A percentile compares a stretch with the other conserved stretches of the same genome.
Conservation (phyloP, 2,113 vertebrate species). For the Silurus glanis region DNA sequence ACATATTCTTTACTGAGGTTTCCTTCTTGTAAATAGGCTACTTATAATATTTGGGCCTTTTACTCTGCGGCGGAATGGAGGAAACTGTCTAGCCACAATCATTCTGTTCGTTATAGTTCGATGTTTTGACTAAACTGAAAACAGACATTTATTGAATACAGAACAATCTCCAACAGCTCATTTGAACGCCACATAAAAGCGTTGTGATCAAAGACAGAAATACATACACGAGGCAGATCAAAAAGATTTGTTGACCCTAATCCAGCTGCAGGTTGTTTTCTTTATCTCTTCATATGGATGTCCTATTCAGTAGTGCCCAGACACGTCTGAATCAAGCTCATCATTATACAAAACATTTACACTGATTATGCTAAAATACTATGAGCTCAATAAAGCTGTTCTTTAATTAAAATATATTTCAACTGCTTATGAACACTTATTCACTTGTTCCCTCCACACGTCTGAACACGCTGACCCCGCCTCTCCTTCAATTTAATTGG, state of each 20-base stretch:
- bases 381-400: background rate
- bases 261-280: constrained; percentile 33
- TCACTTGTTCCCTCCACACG: background rate
- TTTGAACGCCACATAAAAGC: background rate
- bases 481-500: too few relatives aligned
- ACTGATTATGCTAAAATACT: background rate
- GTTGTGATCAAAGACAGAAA: background rate
- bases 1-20: background rate
- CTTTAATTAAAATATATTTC: background rate
- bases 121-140: constrained; percentile 2
- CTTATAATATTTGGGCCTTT: background rate
- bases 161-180: constrained; percentile 15
- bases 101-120: background rate
- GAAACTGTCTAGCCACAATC: background rate
- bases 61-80: background rate
- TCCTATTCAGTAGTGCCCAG: background rate
- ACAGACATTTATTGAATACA: constrained; percentile 1
- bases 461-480: too few relatives aligned
- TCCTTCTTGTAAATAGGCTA: background rate
- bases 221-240: constrained; percentile 3
- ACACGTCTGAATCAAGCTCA: background rate
- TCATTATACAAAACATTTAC: background rate
- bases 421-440: background rate
- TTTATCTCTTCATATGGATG: background rate
- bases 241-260: background rate